A percentile compares a stretch with the other conserved stretches of the same genome.
Evolutionary conservation across 2,888 invertebrate species (phyloP).

Genomic region (Mamestra brassicae): DNA sequence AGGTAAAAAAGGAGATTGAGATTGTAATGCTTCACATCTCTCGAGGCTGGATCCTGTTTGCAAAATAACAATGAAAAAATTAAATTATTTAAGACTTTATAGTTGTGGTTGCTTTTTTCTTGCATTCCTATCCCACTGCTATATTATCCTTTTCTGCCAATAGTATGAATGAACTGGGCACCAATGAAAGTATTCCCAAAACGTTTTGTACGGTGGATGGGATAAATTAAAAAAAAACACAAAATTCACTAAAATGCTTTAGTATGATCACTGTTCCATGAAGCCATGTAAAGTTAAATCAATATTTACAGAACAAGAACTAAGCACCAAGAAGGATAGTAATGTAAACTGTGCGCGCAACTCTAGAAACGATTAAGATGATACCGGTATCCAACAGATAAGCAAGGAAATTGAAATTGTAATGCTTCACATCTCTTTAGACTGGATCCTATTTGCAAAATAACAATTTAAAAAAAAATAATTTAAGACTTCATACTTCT

Average conservation of each 20-base stretch:
- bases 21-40: conserved; percentile 13
- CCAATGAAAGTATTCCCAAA: too few species aligned
- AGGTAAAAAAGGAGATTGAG: conserved; percentile 21
- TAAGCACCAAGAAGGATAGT: background rate
- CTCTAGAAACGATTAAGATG: conserved; percentile 32
- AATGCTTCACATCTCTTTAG: conserved; percentile 10
- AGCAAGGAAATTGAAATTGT: conserved; percentile 4
- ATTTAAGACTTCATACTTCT: too few species aligned
- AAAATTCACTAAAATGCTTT: too few species aligned
- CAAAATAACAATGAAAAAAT: background rate
- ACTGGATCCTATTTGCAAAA: background rate
- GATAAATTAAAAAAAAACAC: too few species aligned
- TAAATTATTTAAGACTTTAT: too few species aligned
- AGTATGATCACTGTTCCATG: background rate
- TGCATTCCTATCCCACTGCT: too few species aligned
- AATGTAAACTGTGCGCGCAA: conserved; percentile 20
- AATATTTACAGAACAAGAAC: background rate
- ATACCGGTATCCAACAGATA: conserved; percentile 16
- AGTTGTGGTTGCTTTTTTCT: too few species aligned
- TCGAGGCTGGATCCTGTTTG: background rate
- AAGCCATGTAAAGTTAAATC: conserved; percentile 8
- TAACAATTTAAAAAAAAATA: too few species aligned
- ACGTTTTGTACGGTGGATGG: too few species aligned
- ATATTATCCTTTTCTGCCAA: too few species aligned
- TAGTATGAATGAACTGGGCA: too few species aligned